These are phyloP conservation scores for Crocallis elinguaria DNA, from an alignment of 2,888 invertebrate species.

Conservation along the genomic window DNA sequence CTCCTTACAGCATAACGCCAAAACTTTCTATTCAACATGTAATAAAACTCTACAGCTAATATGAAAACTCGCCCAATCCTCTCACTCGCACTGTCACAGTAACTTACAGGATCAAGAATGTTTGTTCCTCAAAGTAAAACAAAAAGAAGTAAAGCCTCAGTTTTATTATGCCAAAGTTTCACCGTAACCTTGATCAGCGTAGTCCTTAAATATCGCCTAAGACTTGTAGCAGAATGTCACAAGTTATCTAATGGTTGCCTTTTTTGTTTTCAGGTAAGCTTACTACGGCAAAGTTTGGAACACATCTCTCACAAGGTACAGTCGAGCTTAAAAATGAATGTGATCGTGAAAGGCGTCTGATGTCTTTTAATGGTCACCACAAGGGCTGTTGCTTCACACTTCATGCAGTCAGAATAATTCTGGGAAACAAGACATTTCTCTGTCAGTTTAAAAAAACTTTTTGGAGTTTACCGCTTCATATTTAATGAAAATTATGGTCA, in stretches of 20 bases:
- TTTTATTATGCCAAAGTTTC: conserved; percentile 18
- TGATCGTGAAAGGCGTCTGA: neutral
- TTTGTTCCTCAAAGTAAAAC: conserved; percentile 25
- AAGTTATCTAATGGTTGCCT: conserved; percentile 3
- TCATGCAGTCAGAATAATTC: too few species aligned
- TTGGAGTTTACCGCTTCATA: too few species aligned
- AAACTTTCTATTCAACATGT: neutral
- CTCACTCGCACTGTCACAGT: conserved; percentile 3
- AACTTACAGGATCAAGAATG: conserved; percentile 1
- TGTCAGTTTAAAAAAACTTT: too few species aligned
- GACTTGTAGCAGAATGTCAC: conserved; percentile 2
- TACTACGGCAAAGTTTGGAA: neutral
- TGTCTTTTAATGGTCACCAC: neutral
- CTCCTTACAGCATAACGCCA: neutral
- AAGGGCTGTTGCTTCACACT: neutral
- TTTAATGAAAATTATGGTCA: too few species aligned
- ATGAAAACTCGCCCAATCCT: conserved; percentile 5
- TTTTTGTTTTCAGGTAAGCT: conserved; percentile 25
- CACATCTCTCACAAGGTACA: too few species aligned
- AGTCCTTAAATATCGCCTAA: conserved; percentile 1
- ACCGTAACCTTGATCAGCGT: conserved; percentile 11
- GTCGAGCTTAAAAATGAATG: neutral
- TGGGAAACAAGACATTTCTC: too few species aligned
- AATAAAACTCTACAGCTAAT: conserved; percentile 5
- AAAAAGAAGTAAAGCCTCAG: conserved; percentile 21